Base-by-base conservation (phyloP, 2,888 invertebrate species). In the Euclidia mi region DNA sequence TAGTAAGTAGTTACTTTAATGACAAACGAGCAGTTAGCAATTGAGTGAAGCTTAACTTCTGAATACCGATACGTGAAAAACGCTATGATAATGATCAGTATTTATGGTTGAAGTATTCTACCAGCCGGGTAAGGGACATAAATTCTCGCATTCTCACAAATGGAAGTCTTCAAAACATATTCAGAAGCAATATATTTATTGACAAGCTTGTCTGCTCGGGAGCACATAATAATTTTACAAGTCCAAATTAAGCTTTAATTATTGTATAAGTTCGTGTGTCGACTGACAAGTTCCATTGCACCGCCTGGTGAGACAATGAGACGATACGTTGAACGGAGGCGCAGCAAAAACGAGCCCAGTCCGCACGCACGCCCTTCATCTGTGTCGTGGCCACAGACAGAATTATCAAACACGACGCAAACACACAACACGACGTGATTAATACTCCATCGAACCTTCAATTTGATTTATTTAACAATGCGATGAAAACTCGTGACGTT, bases 401-500 rank as follows among this genome's bases (percentile, higher is more conserved):
- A 76, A 80, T 81, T 67, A 71, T 75, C 76, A 79, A 82, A 79
- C 77, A 76, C 74, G 59, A 68, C 61, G 52, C 56, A 65, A 62
- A 47, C 63, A 31, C 28, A 71, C 76, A 77, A 79, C 82, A 85
- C 87, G 79, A 87, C 86, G 85, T 89, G 89, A 91, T 91, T 87
- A 90, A 92, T 91, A 84, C 77, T 78, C 73, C 66, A 63, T 74
- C 62, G 66, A 81, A 78, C 73, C 79, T 80, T 71, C 78, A 81
- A 81, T 82, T 85, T 87, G 83, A 90, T 90, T 91, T 85, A 91
- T 88, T 84, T 86, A 82, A 79, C 79, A 71, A 81, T 73, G 65
- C 79, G 69, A 76, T 71, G 72, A 78, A 77, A 78, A 81, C 76
- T 68, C 51, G 62, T 71, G 59, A 60, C 67, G 69, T 77, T 81